Evolutionary conservation across 1,140 invertebrate species (phyloP), one percentile per base, ranked within the genome.

Genomic region (Drosophila mauritiana): DNA sequence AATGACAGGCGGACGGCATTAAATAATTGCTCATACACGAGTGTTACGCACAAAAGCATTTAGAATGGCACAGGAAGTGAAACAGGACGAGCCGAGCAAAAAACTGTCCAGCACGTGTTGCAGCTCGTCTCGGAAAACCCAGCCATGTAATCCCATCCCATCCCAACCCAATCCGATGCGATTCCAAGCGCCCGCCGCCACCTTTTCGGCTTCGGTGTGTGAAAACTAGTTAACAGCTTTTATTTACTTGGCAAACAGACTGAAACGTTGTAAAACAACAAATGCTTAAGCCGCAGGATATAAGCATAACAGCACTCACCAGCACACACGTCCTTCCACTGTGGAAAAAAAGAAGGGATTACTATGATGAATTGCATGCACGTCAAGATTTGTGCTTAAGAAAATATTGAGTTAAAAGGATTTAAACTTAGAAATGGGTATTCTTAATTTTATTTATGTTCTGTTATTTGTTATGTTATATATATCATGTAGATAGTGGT

Each of bases 161-260:
- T 25, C 3, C 20, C 20, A 22, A 3, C 11, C 45, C 22, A 27
- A 27, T 12, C 13, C 46, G 17, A 39, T 20, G n/a, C 52, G 20
- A 31, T 15, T 17, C 17, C 12, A 40, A n/a, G 3, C 20, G 45
- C 39, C 34, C 52, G 7, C 42, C 20, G 20, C 53, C 37, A 75
- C n/a, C 45, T 64, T 49, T 53, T 46, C 45, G 49, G 27, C 62
- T 70, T 65, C 53, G 58, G 74, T 78, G 79, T 68, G 68, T 52
- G 45, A 75, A 75, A 83, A 83, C 75, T 83, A 83, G 80, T 83
- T 83, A 83, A 83, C 75, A 83, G 80, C 80, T 79, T 83, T 83
- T 83, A 83, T 83, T 83, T 83, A 78, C 80, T 83, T 74, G 69
- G 59, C 69, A 83, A 83, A 83, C 80, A 83, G 59, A 83, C 62